Base-by-base conservation (phyloP, 1,140 invertebrate species). In the Physella acuta region DNA sequence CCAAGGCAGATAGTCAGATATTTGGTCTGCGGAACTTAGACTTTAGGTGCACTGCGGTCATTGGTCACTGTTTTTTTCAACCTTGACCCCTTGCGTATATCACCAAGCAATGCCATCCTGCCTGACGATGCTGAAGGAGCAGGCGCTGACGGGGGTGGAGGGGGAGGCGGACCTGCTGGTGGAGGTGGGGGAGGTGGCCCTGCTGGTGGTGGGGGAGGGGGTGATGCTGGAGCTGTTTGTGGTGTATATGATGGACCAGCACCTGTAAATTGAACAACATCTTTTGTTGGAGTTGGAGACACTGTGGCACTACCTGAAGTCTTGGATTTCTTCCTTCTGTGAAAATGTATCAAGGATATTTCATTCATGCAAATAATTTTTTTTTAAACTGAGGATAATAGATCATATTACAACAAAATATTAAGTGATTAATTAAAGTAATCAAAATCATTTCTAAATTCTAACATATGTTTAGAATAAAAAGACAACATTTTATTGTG, bases 21-120 rank as follows among this genome's bases (percentile, higher is more conserved):
- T n/a, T n/a, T n/a, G n/a, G 39, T 44, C 58, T 14, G 53, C n/a
- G 3, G 1, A 20, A 16, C 66, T 76, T 69, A 78, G 33, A 77
- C 62, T 68, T 63, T 70, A n/a, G 94, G 94, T 51, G 89, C 90
- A 88, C 93, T 95, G 84, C 93, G 92, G 81, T 96, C 94, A 78
- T 93, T 91, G 8, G 94, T 95, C 0, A 91, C 89, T 68, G 93
- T 89, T 85, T 95, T 95, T 82, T 93, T 95, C 70, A 96, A 86
- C 70, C 88, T 88, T 63, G 90, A 88, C 56, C 94, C 94, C 82
- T 90, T 89, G 74, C 92, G 89, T 77, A 96, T 96, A 55, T 92
- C 93, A 73, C 90, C 89, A 31, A 96, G 86, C 60, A 96, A 83
- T 20, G 89, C 87, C 68, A 88, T 88, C 76, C 91, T 87, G 20